phyloP scores from a whole-genome alignment of 1,140 invertebrate genomes.

The Lepidurus arcticus region DNA sequence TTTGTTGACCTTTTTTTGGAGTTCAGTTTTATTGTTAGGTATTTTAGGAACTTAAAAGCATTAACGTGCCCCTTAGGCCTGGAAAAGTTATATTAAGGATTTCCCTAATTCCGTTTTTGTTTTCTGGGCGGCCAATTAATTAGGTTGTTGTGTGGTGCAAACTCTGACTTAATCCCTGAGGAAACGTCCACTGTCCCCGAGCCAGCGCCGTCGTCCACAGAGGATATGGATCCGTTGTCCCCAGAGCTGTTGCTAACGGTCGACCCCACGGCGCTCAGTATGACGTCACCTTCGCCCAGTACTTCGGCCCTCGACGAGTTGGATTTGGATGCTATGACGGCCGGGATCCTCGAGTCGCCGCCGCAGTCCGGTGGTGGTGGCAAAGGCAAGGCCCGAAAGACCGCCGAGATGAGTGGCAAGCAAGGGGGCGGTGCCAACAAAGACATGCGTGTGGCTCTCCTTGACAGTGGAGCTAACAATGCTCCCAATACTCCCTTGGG shows the following conservation, averaged over 20 bases:
- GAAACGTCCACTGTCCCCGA: neutral
- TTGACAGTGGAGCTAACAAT: constrained; percentile 35
- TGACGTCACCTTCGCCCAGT: neutral
- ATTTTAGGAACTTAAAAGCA: too few species aligned
- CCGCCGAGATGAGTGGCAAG: constrained; percentile 45
- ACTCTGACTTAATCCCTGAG: constrained; percentile 38
- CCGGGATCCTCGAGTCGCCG: neutral
- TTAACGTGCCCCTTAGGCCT: too few species aligned
- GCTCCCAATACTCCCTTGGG: neutral
- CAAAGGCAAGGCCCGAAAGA: constrained; percentile 40
- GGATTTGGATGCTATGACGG: neutral
- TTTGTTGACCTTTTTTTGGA: too few species aligned
- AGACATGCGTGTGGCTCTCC: constrained; percentile 37
- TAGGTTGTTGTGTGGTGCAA: neutral
- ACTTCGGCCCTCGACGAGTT: neutral
- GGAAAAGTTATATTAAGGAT: too few species aligned
- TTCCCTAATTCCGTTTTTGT: neutral
- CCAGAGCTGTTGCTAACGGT: neutral
- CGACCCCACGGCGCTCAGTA: neutral
- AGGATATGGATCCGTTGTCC: neutral
- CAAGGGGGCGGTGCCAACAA: constrained; percentile 43
- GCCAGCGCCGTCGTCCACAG: neutral
- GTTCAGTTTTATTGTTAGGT: too few species aligned
- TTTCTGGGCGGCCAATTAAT: neutral
- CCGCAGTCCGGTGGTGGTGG: constrained; percentile 36